Percentiles rank a stretch among this genome's conserved stretches.
Conservation (phyloP, 2,797 vertebrate species). For the Phataginus tricuspis region DNA sequence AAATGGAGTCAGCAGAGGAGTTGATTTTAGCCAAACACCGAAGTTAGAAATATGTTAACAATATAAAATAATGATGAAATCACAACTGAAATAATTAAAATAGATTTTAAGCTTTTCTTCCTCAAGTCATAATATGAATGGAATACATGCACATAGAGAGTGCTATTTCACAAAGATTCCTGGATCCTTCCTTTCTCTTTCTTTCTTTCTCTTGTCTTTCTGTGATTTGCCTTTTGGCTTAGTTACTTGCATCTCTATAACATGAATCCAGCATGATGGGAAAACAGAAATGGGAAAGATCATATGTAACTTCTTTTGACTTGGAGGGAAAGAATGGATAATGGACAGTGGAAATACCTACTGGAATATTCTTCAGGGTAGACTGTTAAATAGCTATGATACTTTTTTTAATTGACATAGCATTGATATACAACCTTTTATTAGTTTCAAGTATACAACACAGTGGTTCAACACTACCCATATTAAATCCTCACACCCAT, state of each 20-base stretch:
- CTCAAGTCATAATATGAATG: neutral
- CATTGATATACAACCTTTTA: too few species aligned
- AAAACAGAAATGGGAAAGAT: neutral
- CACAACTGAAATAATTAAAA: conserved; percentile 48
- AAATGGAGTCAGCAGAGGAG: neutral
- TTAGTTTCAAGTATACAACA: too few species aligned
- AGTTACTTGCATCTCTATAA: neutral
- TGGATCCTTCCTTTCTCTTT: neutral
- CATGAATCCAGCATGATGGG: neutral
- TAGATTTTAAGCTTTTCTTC: conserved; percentile 1
- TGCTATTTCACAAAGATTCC: neutral
- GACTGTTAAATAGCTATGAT: neutral
- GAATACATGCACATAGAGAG: neutral
- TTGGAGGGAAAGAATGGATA: neutral
- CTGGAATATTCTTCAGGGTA: neutral
- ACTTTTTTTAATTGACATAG: neutral
- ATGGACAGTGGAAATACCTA: neutral
- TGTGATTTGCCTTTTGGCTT: neutral
- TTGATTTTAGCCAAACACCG: neutral
- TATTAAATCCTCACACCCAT: too few species aligned
- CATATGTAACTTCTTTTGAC: neutral
- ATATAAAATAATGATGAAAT: conserved; percentile 2
- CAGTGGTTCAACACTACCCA: too few species aligned
- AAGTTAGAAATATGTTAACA: neutral
- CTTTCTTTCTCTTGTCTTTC: neutral